A percentile compares a stretch with the other conserved stretches of the same genome.
These are phyloP conservation scores for Microtus montanus DNA, from an alignment of 2,113 vertebrate species.

Conservation along the genomic window DNA sequence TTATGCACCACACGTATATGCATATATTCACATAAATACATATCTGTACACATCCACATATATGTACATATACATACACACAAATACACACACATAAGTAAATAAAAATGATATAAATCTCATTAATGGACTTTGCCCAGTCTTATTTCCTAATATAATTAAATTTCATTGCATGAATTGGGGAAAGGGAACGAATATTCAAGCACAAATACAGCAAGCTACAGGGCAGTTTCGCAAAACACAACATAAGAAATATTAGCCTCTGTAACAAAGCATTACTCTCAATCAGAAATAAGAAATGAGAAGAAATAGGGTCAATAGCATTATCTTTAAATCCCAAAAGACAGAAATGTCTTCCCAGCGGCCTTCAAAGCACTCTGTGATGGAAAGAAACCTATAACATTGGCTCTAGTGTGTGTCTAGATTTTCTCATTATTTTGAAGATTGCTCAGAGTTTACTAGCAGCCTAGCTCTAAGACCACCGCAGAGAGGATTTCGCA, in stretches of 20 bases:
- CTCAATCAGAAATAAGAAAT: neutral
- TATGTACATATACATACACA: too few species aligned
- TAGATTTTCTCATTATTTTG: neutral
- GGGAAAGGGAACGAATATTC: neutral
- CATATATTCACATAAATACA: neutral
- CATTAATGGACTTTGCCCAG: neutral
- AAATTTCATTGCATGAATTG: neutral
- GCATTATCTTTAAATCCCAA: neutral
- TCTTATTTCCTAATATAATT: neutral
- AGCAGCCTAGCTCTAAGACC: neutral
- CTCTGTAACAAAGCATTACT: neutral
- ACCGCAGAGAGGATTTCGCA: neutral
- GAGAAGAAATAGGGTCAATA: neutral
- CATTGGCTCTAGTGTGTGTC: neutral
- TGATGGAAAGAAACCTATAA: neutral
- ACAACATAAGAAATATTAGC: neutral
- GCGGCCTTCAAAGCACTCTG: neutral
- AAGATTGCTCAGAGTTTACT: neutral
- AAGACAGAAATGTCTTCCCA: neutral
- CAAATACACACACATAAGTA: neutral
- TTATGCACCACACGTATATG: neutral
- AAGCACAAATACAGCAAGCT: neutral
- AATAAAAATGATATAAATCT: neutral
- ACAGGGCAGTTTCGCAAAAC: neutral
- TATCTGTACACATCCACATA: too few species aligned